These are phyloP conservation scores for Vidua chalybeata DNA, from an alignment of 2,113 vertebrate genomes.

Conservation along the genomic window DNA sequence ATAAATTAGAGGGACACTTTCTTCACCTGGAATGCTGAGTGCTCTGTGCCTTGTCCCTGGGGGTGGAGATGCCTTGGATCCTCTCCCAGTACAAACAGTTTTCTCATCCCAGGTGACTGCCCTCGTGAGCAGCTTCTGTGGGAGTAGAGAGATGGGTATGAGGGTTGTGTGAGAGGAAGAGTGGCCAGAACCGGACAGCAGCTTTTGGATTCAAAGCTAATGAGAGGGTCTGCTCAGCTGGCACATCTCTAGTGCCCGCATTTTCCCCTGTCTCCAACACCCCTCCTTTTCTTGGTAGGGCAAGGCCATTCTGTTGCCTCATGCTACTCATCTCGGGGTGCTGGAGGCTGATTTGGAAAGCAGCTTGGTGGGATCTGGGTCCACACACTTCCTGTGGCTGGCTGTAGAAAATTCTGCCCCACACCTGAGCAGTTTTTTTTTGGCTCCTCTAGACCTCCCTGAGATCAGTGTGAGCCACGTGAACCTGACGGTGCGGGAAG, in stretches of 20 bases:
- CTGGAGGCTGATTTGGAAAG: neutral
- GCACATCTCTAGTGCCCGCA: neutral
- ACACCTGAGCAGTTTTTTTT: neutral
- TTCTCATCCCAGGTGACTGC: neutral
- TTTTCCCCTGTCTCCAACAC: neutral
- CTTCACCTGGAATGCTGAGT: neutral
- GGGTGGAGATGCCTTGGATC: neutral
- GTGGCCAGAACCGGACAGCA: neutral
- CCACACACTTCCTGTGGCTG: neutral
- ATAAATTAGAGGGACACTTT: neutral
- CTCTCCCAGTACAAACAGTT: neutral
- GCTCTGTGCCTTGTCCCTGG: neutral
- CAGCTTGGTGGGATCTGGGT: neutral
- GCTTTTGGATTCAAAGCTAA: neutral
- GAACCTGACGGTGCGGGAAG: constrained; percentile 89
- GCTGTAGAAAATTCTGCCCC: neutral
- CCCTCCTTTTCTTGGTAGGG: neutral
- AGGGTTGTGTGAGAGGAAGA: neutral
- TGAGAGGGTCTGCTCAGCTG: neutral
- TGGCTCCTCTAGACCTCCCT: constrained; percentile 81
- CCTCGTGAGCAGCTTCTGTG: neutral
- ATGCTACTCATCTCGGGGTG: neutral
- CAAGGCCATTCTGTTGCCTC: neutral
- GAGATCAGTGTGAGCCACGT: constrained; percentile 95
- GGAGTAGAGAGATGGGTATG: neutral